Evolutionary conservation across 2,113 vertebrate species (phyloP).

Genomic region (Oreotrochilus melanogaster): DNA sequence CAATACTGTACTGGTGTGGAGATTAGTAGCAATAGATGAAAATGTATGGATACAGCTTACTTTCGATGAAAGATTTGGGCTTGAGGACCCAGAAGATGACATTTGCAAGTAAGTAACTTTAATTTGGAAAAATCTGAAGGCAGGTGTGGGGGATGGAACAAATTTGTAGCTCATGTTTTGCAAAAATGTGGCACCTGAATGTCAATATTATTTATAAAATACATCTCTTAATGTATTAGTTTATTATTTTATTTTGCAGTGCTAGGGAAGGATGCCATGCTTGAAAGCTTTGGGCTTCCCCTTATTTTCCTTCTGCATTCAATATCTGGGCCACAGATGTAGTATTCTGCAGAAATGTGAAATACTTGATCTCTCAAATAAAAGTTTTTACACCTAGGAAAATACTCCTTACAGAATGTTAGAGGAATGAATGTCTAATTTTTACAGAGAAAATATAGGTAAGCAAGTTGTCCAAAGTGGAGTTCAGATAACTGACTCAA

Average conservation of each 20-base stretch:
- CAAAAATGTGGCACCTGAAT: not conserved
- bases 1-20: conserved; percentile 89
- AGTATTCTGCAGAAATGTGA: not conserved
- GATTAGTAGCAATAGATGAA: conserved; percentile 86
- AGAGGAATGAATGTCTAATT: not conserved
- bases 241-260: not conserved
- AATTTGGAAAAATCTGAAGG: not conserved
- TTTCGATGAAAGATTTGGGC: conserved; percentile 94
- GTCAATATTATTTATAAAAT: not conserved
- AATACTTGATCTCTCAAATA: not conserved
- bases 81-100: conserved; percentile 96
- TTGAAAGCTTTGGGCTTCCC: not conserved
- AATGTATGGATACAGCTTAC: conserved; percentile 92
- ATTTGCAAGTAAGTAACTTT: conserved; percentile 94
- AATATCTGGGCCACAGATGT: not conserved
- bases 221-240: not conserved
- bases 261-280: not conserved
- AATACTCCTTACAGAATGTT: not conserved
- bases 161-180: not conserved
- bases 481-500: not conserved
- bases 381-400: not conserved
- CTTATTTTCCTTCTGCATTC: not conserved
- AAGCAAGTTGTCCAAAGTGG: not conserved
- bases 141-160: not conserved
- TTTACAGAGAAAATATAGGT: not conserved